These are phyloP conservation scores for Lagopus leucura DNA, from an alignment of 2,113 vertebrate species.

Conservation along the genomic window DNA sequence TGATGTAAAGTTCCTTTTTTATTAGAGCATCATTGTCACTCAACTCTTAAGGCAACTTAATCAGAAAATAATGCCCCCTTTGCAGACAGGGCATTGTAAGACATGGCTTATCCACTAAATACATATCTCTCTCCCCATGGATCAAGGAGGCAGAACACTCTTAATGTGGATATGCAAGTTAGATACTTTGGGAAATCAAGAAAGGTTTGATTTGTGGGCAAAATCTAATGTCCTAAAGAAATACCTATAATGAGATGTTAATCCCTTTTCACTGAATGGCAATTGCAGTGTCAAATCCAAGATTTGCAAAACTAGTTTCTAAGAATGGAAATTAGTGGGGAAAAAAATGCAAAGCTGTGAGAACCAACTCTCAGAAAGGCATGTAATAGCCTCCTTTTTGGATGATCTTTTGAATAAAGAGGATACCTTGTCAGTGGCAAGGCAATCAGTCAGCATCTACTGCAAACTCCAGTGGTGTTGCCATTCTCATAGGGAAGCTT, in stretches of 20 bases:
- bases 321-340: background rate
- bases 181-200: background rate
- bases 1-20: background rate
- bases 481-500: background rate
- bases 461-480: background rate
- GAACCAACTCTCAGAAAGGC: background rate
- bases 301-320: background rate
- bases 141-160: background rate
- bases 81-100: background rate
- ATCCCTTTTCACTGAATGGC: background rate
- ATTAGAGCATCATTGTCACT: background rate
- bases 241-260: background rate
- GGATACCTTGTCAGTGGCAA: background rate
- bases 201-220: rapidly evolving
- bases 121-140: background rate
- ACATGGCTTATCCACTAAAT: background rate
- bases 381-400: rapidly evolving
- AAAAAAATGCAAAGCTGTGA: background rate
- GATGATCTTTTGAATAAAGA: background rate
- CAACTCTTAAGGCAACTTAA: background rate
- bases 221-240: background rate
- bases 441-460: background rate
- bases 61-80: background rate
- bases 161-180: background rate
- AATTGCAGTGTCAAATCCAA: background rate